These are phyloP conservation scores for Oryzias sinensis DNA, from an alignment of 2,797 vertebrate species.

Conservation along the genomic window DNA sequence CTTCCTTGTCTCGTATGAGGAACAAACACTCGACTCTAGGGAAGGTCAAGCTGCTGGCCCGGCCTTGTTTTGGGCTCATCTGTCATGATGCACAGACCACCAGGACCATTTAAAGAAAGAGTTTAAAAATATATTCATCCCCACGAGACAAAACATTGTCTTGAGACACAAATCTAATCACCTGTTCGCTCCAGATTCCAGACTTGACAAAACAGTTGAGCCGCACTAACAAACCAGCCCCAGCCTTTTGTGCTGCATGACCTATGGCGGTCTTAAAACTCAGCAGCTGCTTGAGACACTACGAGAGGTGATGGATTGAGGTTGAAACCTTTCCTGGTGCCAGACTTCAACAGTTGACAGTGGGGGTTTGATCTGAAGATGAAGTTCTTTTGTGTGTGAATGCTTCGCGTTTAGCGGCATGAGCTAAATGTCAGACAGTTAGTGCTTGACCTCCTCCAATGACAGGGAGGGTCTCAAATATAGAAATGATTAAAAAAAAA, in stretches of 20 bases:
- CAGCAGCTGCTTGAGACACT: background rate
- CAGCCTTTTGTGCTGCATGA: background rate
- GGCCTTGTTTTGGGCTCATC: constrained; percentile 71
- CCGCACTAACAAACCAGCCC: constrained; percentile 4
- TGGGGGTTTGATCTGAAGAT: constrained; percentile 5
- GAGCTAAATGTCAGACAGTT: constrained; percentile 4
- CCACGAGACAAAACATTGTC: constrained; percentile 58
- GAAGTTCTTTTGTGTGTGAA: constrained; percentile 26
- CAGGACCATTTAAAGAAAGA: constrained; percentile 71
- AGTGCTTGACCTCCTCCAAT: background rate
- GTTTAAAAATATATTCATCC: constrained; percentile 65
- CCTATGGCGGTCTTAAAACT: background rate
- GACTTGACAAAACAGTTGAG: constrained; percentile 33
- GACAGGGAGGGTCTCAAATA: background rate
- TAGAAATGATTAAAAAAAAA: too few species aligned
- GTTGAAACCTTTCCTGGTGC: constrained; percentile 8
- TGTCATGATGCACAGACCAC: constrained; percentile 53
- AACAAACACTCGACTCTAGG: constrained; percentile 68
- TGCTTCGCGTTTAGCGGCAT: constrained; percentile 23
- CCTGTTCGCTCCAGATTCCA: constrained; percentile 50
- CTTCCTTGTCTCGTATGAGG: constrained; percentile 43
- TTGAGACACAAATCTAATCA: constrained; percentile 54
- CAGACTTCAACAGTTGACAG: constrained; percentile 21
- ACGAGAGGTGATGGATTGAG: background rate
- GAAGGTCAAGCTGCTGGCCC: constrained; percentile 60